These are phyloP conservation scores for Ornithorhynchus anatinus DNA, from an alignment of 2,113 vertebrate species.

Conservation along the genomic window DNA sequence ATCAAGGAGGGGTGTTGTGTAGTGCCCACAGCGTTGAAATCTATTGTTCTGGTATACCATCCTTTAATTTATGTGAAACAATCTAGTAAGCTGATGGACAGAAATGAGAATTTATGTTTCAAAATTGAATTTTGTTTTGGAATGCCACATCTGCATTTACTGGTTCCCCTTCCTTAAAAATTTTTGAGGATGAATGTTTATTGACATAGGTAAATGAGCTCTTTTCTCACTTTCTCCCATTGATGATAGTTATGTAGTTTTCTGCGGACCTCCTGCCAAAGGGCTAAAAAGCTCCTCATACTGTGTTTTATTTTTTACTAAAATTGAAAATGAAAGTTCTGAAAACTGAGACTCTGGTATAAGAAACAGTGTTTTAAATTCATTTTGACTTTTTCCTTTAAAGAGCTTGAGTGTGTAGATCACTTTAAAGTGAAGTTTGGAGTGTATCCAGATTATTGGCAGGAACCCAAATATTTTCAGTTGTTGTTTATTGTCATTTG, in stretches of 20 bases:
- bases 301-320: no score
- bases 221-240: no score
- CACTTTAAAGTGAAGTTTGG: conserved; percentile 20
- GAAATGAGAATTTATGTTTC: conserved; percentile 8
- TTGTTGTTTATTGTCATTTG: no score
- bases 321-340: not conserved
- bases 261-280: no score
- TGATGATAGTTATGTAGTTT: no score
- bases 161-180: not conserved
- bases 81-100: not conserved
- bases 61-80: no score
- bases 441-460: not conserved
- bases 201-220: not conserved
- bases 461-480: conserved; percentile 12
- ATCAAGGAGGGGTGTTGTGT: no score
- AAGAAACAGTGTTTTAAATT: conserved; percentile 16
- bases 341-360: conserved; percentile 2
- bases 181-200: conserved; percentile 1
- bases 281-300: no score
- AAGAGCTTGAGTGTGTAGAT: conserved; percentile 15
- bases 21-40: no score
- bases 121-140: not conserved
- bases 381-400: conserved; percentile 10
- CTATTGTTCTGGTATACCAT: no score
- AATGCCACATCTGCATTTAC: not conserved